Evolutionary conservation across 2,888 invertebrate species (phyloP), one percentile per base, ranked within the genome.

Genomic region (Sphaerophoria taeniata): DNA sequence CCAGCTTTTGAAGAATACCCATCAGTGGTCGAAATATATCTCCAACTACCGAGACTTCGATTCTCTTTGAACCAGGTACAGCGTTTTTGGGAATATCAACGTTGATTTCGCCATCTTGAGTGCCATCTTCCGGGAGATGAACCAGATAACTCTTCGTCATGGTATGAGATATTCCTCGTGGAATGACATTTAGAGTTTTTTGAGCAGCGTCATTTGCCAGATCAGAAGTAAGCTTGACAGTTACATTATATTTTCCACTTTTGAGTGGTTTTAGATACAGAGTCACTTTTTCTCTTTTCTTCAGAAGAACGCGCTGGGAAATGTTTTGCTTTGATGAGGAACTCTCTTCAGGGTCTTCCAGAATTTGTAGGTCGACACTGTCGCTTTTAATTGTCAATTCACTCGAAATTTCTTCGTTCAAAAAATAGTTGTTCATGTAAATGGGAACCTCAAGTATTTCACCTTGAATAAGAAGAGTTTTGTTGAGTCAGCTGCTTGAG

Each of bases 391-490:
- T 89, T 0, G 95, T 94, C 0, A 96, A 94, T 79, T 95, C 94
- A 0, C 95, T 95, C 73, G 90, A 92, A 0, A 94, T 90, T 88
- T 95, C 94, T 87, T 93, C 93, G 60, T 93, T 93, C 92, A 95
- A 93, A 90, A 96, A 95, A 91, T 24, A 24, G 24, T 97, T 97
- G 90, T 95, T 95, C 2, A 96, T 94, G 6, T 95, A 94, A 39
- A 95, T 94, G 78, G 96, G 95, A 75, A 97, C 93, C 0, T 95
- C 94, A 61, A 97, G 93, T 65, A 95, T 94, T 93, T 97, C 97
- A 45, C 73, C 87, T 87, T 7, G 2, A 71, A 56, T 55, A n/a
- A 47, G 53, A 49, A 11, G 6, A 11, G 1, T n/a, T 33, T 14
- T 2, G 16, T 39, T 24, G 0, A 1, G 5, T 39, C 12, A 36